A percentile compares a stretch with the other conserved stretches of the same genome.
phyloP scores from a whole-genome alignment of 2,797 vertebrate species.

The Poecilia gillii region DNA sequence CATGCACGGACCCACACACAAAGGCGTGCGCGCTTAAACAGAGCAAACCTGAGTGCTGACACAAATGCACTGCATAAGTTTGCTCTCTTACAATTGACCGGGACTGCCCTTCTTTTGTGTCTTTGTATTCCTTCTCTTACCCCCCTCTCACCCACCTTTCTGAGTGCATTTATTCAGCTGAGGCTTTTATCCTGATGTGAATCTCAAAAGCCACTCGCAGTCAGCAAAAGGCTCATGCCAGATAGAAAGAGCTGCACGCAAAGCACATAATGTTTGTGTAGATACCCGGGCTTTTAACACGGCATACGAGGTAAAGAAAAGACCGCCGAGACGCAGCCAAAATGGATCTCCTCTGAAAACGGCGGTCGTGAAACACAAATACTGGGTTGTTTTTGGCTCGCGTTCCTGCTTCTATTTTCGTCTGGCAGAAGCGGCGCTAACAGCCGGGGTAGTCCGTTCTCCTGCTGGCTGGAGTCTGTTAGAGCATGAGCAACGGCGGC shows the following conservation, averaged over 20 bases:
- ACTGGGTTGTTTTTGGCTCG: conserved; percentile 70
- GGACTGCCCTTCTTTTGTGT: conserved; percentile 24
- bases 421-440: conserved; percentile 69
- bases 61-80: conserved; percentile 41
- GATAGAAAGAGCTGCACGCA: conserved; percentile 4
- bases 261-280: conserved; percentile 51
- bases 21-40: conserved; percentile 22
- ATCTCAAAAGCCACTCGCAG: conserved; percentile 60
- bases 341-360: conserved; percentile 73
- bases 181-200: conserved; percentile 60
- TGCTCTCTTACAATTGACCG: conserved; percentile 32
- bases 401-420: conserved; percentile 72
- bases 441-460: conserved; percentile 72
- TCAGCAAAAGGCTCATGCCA: conserved; percentile 45
- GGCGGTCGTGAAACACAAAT: conserved; percentile 68
- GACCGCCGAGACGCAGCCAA: conserved; percentile 50
- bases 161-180: conserved; percentile 56
- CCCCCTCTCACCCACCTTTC: conserved; percentile 19
- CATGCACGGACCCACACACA: conserved; percentile 23
- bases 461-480: conserved; percentile 63
- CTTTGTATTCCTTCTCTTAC: conserved; percentile 36
- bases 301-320: conserved; percentile 52
- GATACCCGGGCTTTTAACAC: conserved; percentile 42
- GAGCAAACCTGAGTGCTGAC: conserved; percentile 55
- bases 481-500: conserved; percentile 47